Evolutionary conservation across 2,113 vertebrate genomes (phyloP).

Genomic region (Vidua macroura): DNA sequence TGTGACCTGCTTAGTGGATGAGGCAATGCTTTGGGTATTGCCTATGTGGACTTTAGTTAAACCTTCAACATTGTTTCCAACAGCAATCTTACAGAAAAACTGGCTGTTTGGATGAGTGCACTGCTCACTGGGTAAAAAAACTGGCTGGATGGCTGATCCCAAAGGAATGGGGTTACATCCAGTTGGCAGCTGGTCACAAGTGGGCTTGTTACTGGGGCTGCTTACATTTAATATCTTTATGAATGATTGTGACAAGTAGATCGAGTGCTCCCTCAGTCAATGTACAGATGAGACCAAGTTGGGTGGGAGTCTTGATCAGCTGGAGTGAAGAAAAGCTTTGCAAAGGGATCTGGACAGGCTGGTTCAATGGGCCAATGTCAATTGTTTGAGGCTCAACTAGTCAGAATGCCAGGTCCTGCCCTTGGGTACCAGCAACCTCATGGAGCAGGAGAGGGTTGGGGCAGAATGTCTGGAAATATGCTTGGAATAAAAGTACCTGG

Average conservation of each 20-base stretch:
- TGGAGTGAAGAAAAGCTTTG: background rate
- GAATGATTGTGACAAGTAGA: fast-evolving
- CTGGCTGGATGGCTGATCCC: background rate
- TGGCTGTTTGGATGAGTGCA: background rate
- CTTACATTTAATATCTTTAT: background rate
- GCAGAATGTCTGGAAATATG: background rate
- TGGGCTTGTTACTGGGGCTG: background rate
- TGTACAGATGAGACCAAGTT: background rate
- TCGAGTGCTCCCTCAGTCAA: background rate
- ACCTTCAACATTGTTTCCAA: background rate
- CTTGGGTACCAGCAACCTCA: background rate
- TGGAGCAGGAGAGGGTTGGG: background rate
- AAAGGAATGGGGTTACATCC: background rate
- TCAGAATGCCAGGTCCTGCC: background rate
- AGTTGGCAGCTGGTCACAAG: background rate
- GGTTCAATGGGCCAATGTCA: fast-evolving
- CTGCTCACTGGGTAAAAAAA: background rate
- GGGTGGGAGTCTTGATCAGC: background rate
- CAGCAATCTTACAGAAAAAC: background rate
- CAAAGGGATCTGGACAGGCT: background rate
- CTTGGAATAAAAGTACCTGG: background rate
- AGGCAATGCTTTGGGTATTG: background rate
- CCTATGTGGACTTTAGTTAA: background rate
- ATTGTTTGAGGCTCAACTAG: background rate
- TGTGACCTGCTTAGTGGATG: too few relatives aligned